Conservation (phyloP, 2,797 vertebrate genomes). For the Chaenodraco wilsoni region DNA sequence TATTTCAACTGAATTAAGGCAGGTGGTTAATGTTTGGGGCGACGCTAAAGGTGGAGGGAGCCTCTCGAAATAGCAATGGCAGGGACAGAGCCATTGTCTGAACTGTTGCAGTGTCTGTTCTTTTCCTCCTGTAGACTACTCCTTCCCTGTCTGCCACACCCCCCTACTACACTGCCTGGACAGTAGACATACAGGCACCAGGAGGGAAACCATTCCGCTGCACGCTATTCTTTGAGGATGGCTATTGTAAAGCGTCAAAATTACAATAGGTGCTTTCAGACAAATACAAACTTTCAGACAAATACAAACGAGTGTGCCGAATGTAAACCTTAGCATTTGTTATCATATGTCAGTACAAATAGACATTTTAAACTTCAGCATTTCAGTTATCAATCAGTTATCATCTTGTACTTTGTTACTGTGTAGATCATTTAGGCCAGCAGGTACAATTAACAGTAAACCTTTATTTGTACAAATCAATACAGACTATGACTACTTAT, state of each 20-base stretch:
- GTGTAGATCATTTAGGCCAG: not conserved
- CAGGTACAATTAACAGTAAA: not conserved
- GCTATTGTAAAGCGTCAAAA: constrained; percentile 51
- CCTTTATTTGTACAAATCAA: not conserved
- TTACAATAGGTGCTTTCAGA: constrained; percentile 42
- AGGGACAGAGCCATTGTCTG: constrained; percentile 67
- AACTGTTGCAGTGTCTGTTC: constrained; percentile 65
- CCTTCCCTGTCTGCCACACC: constrained; percentile 50
- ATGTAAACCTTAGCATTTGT: constrained; percentile 30
- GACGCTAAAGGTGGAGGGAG: constrained; percentile 58
- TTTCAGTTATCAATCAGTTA: not conserved
- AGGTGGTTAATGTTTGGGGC: constrained; percentile 47
- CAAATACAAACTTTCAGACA: constrained; percentile 6
- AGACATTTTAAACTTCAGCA: not conserved
- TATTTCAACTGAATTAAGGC: not conserved
- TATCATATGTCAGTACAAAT: not conserved
- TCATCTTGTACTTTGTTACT: not conserved
- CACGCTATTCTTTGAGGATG: constrained; percentile 51
- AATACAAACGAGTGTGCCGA: constrained; percentile 13
- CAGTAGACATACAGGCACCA: constrained; percentile 78
- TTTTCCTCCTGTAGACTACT: constrained; percentile 44
- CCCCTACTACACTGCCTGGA: constrained; percentile 49
- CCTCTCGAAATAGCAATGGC: constrained; percentile 72
- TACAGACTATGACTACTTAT: not conserved
- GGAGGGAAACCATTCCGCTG: constrained; percentile 59